phyloP scores from a whole-genome alignment of 2,113 vertebrate species.

The Eonycteris spelaea region DNA sequence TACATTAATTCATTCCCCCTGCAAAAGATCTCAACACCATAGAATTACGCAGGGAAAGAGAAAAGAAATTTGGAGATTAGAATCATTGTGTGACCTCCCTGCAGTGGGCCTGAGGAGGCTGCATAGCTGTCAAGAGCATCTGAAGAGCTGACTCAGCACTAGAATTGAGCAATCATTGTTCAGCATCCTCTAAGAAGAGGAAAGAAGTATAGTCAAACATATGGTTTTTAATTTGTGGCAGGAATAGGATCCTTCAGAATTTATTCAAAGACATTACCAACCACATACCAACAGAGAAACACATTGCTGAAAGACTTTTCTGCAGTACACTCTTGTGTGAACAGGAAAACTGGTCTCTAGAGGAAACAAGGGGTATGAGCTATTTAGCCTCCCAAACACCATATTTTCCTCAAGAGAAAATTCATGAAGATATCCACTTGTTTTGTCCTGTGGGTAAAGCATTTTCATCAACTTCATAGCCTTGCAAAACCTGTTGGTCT shows the following conservation, averaged over 20 bases:
- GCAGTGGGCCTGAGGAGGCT: background rate
- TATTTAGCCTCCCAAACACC: slow-evolving; percentile 44
- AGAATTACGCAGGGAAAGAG: background rate
- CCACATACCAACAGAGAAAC: background rate
- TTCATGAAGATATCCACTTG: background rate
- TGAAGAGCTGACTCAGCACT: background rate
- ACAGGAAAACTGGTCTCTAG: slow-evolving; percentile 17
- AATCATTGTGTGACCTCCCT: background rate
- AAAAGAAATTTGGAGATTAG: rapidly evolving
- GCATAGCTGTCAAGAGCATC: background rate
- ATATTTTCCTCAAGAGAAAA: slow-evolving; percentile 56
- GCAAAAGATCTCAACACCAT: background rate
- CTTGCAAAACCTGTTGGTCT: slow-evolving; percentile 9
- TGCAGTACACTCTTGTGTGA: background rate
- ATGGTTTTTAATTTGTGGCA: background rate
- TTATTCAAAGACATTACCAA: slow-evolving; percentile 15
- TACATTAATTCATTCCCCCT: background rate
- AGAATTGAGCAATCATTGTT: background rate
- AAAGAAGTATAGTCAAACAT: background rate
- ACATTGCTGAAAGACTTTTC: background rate
- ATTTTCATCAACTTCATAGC: slow-evolving; percentile 47
- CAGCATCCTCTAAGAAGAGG: background rate
- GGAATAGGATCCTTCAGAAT: background rate
- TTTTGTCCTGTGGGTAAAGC: background rate
- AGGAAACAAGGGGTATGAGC: background rate